Conservation (phyloP, 2,888 invertebrate genomes). For the Bombyx huttoni region DNA sequence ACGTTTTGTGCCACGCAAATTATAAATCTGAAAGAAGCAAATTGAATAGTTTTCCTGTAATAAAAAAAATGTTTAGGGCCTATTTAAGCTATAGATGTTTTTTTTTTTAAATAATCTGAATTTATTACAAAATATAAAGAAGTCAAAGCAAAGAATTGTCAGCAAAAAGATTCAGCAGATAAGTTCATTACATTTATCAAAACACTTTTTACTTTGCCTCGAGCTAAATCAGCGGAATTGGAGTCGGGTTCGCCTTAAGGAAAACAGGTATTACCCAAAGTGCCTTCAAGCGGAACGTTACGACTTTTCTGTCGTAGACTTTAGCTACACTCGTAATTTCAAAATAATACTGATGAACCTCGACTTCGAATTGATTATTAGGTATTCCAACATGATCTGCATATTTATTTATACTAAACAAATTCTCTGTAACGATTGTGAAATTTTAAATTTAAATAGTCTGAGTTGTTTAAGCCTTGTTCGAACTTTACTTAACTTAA, state of each 20-base stretch:
- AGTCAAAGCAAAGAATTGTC: background rate
- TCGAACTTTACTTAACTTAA: too few species aligned
- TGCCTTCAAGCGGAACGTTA: slow-evolving; percentile 20
- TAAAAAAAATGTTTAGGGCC: too few species aligned
- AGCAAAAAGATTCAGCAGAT: background rate
- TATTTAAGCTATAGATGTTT: too few species aligned
- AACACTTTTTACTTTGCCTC: slow-evolving; percentile 5
- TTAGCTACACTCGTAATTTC: slow-evolving; percentile 14
- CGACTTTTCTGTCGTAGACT: slow-evolving; percentile 15
- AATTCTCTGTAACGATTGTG: background rate
- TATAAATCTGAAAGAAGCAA: too few species aligned
- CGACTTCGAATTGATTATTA: background rate
- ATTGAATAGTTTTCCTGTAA: too few species aligned
- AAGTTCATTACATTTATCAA: background rate
- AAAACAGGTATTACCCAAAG: slow-evolving; percentile 23
- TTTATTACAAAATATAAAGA: background rate
- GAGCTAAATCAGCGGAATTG: slow-evolving; percentile 22
- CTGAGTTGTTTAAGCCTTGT: too few species aligned
- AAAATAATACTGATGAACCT: background rate
- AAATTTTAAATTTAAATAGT: background rate
- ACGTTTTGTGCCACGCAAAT: too few species aligned
- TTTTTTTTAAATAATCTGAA: background rate
- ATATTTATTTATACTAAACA: background rate
- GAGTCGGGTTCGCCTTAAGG: slow-evolving; percentile 19
- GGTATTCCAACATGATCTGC: background rate